These are phyloP conservation scores for Pseudorhombus dupliciocellatus DNA, from an alignment of 2,113 vertebrate species.

Conservation along the genomic window DNA sequence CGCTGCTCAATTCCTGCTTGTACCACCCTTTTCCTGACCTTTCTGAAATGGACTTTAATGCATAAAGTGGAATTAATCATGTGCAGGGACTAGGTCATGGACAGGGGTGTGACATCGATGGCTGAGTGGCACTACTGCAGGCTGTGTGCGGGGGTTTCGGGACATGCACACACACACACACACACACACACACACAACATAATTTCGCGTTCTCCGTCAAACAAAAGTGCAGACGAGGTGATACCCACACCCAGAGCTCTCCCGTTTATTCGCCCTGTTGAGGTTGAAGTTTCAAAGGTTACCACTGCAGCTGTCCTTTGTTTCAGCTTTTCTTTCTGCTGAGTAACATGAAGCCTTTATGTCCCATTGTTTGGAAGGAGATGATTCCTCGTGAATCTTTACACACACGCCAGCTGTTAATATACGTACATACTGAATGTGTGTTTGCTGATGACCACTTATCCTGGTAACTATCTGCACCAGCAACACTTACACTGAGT, in stretches of 20 bases:
- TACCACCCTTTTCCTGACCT: slow-evolving; percentile 67
- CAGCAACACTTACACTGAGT: too few species aligned
- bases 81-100: slow-evolving; percentile 69
- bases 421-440: too few species aligned
- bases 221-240: slow-evolving; percentile 35
- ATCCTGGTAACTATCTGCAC: too few species aligned
- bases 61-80: slow-evolving; percentile 75
- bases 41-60: slow-evolving; percentile 74
- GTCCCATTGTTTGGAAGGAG: not conserved
- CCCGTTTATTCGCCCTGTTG: slow-evolving; percentile 23
- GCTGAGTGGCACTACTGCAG: slow-evolving; percentile 41
- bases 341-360: not conserved
- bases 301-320: slow-evolving; percentile 29
- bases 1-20: slow-evolving; percentile 44
- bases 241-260: slow-evolving; percentile 20
- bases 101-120: slow-evolving; percentile 59
- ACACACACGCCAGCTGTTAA: not conserved
- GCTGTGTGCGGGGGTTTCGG: slow-evolving; percentile 8
- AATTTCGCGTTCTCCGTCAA: slow-evolving; percentile 41
- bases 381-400: not conserved
- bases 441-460: too few species aligned
- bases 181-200: not conserved
- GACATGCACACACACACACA: not conserved
- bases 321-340: slow-evolving; percentile 6
- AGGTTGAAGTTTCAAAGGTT: slow-evolving; percentile 45